These are phyloP conservation scores for Dendrolimus houi DNA, from an alignment of 2,888 invertebrate genomes.

Conservation along the genomic window DNA sequence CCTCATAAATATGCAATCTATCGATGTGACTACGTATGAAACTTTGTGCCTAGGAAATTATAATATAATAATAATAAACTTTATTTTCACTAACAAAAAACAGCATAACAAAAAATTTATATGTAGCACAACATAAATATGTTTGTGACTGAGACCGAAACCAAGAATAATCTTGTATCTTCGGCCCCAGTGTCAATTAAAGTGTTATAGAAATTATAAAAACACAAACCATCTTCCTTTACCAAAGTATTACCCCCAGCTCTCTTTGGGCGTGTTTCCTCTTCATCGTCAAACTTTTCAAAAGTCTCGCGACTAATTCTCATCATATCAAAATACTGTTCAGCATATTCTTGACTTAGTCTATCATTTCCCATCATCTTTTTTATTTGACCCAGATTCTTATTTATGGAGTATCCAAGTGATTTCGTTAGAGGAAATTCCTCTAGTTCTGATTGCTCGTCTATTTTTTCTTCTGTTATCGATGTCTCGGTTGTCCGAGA, in stretches of 20 bases:
- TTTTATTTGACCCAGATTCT: constrained; percentile 10
- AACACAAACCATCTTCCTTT: constrained; percentile 27
- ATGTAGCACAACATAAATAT: too few species aligned
- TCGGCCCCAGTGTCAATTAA: too few species aligned
- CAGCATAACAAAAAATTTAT: too few species aligned
- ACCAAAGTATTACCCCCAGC: constrained; percentile 26
- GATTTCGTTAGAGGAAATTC: constrained; percentile 32
- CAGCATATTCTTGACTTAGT: constrained; percentile 30
- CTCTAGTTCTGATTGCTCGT: constrained; percentile 5
- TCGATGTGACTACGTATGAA: too few species aligned
- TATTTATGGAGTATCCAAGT: constrained; percentile 27
- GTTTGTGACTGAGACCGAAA: too few species aligned
- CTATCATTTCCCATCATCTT: constrained; percentile 22
- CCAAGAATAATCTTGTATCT: too few species aligned
- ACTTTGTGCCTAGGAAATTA: too few species aligned
- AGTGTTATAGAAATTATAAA: not conserved
- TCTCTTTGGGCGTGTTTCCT: constrained; percentile 24
- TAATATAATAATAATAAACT: too few species aligned
- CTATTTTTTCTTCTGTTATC: constrained; percentile 2
- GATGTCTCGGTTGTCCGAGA: too few species aligned
- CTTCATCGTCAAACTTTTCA: constrained; percentile 23
- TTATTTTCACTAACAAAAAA: too few species aligned
- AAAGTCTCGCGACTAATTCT: constrained; percentile 34
- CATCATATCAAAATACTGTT: constrained; percentile 41
- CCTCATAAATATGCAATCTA: too few species aligned